Conservation (phyloP, 2,113 vertebrate species). For the Apistogramma diplotaenia region DNA sequence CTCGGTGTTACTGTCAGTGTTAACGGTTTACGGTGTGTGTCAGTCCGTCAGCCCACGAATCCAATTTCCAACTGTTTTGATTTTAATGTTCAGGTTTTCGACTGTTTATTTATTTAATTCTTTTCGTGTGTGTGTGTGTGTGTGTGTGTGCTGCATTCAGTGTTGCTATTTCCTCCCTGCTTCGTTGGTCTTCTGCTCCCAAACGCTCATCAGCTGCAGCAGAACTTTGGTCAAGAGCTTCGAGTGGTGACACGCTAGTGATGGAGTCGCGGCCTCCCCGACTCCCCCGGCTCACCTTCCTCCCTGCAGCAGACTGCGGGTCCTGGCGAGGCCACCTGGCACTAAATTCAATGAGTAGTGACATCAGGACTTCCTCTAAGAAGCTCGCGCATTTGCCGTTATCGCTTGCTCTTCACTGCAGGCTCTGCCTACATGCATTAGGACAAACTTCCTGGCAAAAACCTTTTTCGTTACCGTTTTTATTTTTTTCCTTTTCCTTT, state of each 20-base stretch:
- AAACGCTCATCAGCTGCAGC: constrained; percentile 45
- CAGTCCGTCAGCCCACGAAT: constrained; percentile 42
- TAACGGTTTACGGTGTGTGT: constrained; percentile 68
- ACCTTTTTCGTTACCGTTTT: constrained; percentile 6
- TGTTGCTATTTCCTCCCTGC: background rate
- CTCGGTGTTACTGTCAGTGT: constrained; percentile 71
- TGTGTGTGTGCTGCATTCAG: background rate
- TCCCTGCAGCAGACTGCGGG: constrained; percentile 17
- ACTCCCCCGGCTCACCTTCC: constrained; percentile 8
- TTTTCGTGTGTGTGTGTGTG: background rate
- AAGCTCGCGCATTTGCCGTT: constrained; percentile 22
- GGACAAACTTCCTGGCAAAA: constrained; percentile 11
- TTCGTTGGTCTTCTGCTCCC: background rate
- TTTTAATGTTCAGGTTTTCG: background rate
- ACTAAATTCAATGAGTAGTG: constrained; percentile 24
- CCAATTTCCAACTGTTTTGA: background rate
- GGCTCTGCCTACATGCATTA: constrained; percentile 21
- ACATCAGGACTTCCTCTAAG: constrained; percentile 45
- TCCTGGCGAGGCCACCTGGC: constrained; percentile 26
- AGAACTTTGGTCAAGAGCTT: constrained; percentile 17
- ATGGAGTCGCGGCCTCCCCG: too few relatives aligned
- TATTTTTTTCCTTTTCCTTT: background rate
- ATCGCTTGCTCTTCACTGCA: background rate
- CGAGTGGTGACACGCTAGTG: constrained; percentile 14
- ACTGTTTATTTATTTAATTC: background rate